Evolutionary conservation across 2,113 vertebrate species (phyloP), one percentile per base, ranked within the genome.

Genomic region (Cettia cetti): DNA sequence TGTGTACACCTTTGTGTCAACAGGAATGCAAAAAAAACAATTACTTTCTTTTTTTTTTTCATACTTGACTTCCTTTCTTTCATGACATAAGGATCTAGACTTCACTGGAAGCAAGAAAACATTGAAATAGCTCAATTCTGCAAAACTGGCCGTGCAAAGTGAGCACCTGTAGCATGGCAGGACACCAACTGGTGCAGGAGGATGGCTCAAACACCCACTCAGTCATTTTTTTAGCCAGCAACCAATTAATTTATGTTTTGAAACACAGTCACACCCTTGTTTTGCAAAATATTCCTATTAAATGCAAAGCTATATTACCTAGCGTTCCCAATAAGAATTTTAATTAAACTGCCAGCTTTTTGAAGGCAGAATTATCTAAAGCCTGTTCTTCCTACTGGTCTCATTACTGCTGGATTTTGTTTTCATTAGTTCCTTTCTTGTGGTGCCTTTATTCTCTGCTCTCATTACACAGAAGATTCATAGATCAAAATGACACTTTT

Each of bases 271-370:
- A 45, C 70, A 71, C 37, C 45, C 68, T 95, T 94, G 86, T 94
- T 97, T 94, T 89, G 92, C 82, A 95, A 85, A 90, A 72, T 74
- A 87, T 77, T 91, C 79, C 80, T 63, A 82, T 94, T 91, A 92
- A 91, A 97, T 40, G 50, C 56, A 20, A 92, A 92, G 81, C 87
- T 92, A 47, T 92, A 89, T 96, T 89, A 96, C 82, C 78, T 76
- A 81, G 70, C 14, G 40, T 81, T 94, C 81, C 82, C 84, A 94
- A 81, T 37, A 80, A 96, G 89, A 81, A 94, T 95, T 96, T 96
- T 97, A 97, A 98, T 97, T 97, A 97, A 96, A 97, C 92, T 97
- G 94, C 96, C 96, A 97, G 76, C 37, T 94, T 93, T 91, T 82
- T 65, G 45, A 75, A 33, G 82, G 10, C 47, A 97, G 96, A 59